phyloP scores from a whole-genome alignment of 2,888 invertebrate genomes.

The Acronicta psi region DNA sequence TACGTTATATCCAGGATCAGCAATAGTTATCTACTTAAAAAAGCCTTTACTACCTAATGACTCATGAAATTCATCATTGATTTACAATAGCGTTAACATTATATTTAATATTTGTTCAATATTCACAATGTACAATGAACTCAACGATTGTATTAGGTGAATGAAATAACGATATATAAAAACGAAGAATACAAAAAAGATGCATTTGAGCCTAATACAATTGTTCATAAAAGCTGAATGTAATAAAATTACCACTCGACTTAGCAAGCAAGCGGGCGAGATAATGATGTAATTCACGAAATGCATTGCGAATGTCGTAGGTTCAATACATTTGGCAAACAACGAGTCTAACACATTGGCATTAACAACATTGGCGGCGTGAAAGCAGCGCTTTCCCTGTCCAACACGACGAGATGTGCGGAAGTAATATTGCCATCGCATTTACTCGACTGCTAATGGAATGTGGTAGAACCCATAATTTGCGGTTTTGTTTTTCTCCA shows the following conservation, averaged over 20 bases:
- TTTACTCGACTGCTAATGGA: constrained; percentile 69
- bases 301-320: constrained; percentile 81
- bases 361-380: too few relatives aligned
- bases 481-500: constrained; percentile 72
- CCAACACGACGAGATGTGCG: constrained; percentile 67
- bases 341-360: constrained; percentile 53
- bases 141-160: constrained; percentile 32
- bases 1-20: constrained; percentile 38
- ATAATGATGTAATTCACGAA: constrained; percentile 67
- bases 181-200: constrained; percentile 56
- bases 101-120: constrained; percentile 18
- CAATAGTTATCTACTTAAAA: constrained; percentile 46
- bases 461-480: constrained; percentile 72
- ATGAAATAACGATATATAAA: constrained; percentile 52
- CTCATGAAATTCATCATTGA: constrained; percentile 32
- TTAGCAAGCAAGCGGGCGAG: constrained; percentile 84
- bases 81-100: constrained; percentile 27
- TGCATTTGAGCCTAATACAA: constrained; percentile 64
- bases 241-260: constrained; percentile 72
- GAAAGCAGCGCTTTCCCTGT: constrained; percentile 80
- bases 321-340: constrained; percentile 33
- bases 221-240: constrained; percentile 72
- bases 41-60: constrained; percentile 50
- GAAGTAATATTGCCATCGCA: constrained; percentile 69
- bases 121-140: constrained; percentile 41